Evolutionary conservation across 2,888 invertebrate genomes (phyloP), one percentile per base, ranked within the genome.

Genomic region (Cephonodes hylas): DNA sequence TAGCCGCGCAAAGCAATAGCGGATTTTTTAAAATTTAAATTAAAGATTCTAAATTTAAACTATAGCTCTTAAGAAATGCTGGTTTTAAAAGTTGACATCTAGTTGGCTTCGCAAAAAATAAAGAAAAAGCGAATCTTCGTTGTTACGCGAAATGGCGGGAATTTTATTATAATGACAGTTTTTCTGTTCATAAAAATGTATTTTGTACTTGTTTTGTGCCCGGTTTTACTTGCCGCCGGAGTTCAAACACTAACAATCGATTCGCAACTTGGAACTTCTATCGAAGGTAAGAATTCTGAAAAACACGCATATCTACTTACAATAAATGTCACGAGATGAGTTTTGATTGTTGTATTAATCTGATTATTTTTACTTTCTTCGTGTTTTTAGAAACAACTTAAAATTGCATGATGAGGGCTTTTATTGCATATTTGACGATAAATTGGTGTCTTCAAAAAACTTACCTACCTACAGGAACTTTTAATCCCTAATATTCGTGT

Each of bases 191-290:
- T 82, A 44, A 88, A 78, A 72, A 91, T 91, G 91, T 75, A 88
- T 59, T 77, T 77, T 58, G 69, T 89, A 80, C 74, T 89, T 75
- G 66, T 84, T 69, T 69, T 88, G 85, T 89, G 88, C 63, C 89
- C 88, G 73, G 85, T 82, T 74, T 68, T 89, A 69, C 83, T 91
- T 25, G 89, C 79, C 1, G 86, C 83, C 15, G 85, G 80, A 3
- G 91, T 88, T 7, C 84, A 88, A 65, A 91, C 91, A 0, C 60
- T 92, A 42, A 90, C 91, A 4, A 91, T 92, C 18, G 91, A 92
- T 66, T 86, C 91, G 0, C 86, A 89, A 62, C 81, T 92, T 60
- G 91, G 92, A 38, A 92, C 92, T 42, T 91, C 92, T 1, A 73
- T 90, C 61, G 92, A 92, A 85, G 92, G 92, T 91, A 75, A 84